phyloP scores from a whole-genome alignment of 2,113 vertebrate species.

The Pseudorhombus dupliciocellatus region DNA sequence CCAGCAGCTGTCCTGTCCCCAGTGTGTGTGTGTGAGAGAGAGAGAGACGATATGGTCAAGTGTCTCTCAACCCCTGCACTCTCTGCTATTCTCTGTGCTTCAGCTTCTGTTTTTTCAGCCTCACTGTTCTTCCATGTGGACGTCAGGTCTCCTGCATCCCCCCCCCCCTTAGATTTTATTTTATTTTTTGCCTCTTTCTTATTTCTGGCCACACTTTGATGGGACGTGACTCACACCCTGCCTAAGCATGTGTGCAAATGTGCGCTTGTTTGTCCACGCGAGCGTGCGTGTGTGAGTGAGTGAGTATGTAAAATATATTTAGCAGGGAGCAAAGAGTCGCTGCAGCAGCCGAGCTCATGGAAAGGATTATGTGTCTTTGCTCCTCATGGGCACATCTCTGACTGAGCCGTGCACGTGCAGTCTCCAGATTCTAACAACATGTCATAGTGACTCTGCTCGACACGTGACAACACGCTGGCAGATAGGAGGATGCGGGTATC shows the following conservation, averaged over 20 bases:
- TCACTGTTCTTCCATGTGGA: neutral
- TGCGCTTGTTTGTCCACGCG: constrained; percentile 27
- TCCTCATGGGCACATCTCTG: constrained; percentile 49
- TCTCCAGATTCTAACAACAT: constrained; percentile 18
- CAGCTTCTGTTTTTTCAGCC: neutral
- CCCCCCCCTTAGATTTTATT: constrained; percentile 4
- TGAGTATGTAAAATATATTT: constrained; percentile 75
- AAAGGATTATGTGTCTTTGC: constrained; percentile 69
- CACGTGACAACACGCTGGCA: neutral
- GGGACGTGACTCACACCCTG: constrained; percentile 67
- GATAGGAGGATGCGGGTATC: neutral
- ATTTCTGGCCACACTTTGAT: constrained; percentile 65
- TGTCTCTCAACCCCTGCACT: neutral
- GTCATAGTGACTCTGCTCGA: constrained; percentile 5
- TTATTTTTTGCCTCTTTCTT: constrained; percentile 44
- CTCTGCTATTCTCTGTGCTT: neutral
- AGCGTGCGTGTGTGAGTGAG: constrained; percentile 33
- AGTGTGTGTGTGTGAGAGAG: constrained; percentile 29
- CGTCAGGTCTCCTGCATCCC: neutral
- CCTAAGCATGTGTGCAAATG: constrained; percentile 43
- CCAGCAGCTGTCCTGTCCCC: constrained; percentile 62
- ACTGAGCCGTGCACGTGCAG: constrained; percentile 20
- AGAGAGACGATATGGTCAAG: constrained; percentile 7
- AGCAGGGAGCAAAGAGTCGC: constrained; percentile 72
- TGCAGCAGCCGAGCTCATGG: constrained; percentile 62